Evolutionary conservation across 2,113 vertebrate species (phyloP).

Genomic region (Calcarius ornatus): DNA sequence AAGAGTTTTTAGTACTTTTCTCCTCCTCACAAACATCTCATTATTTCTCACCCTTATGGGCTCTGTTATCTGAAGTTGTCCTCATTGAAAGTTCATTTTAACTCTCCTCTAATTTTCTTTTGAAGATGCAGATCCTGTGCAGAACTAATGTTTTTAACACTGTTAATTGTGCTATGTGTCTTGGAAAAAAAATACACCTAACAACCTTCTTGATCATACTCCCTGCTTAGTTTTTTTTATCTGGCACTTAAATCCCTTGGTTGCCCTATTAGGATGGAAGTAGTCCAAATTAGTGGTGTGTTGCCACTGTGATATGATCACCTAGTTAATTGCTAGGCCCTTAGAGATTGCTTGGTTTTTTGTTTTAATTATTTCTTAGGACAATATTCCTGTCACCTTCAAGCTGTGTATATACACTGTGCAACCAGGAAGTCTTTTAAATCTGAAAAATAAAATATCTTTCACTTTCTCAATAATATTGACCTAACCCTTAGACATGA

Average conservation of each 20-base stretch:
- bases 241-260: not conserved
- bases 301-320: slow-evolving; percentile 1
- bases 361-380: slow-evolving; percentile 40
- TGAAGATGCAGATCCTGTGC: not conserved
- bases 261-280: slow-evolving; percentile 4
- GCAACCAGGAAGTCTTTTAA: not conserved
- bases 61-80: not conserved
- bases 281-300: not conserved
- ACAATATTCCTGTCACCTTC: not conserved
- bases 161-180: not conserved
- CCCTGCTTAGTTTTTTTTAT: not conserved
- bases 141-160: not conserved
- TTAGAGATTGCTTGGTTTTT: not conserved
- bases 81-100: not conserved
- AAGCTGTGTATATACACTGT: not conserved
- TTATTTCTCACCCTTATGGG: not conserved
- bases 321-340: not conserved
- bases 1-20: not conserved
- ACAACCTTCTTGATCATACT: not conserved
- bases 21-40: not conserved
- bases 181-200: not conserved
- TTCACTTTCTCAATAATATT: not conserved
- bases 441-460: not conserved
- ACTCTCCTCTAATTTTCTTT: not conserved
- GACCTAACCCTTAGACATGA: not conserved